Conservation (phyloP, 1,140 invertebrate species). For the Drosophila malerkotliana region DNA sequence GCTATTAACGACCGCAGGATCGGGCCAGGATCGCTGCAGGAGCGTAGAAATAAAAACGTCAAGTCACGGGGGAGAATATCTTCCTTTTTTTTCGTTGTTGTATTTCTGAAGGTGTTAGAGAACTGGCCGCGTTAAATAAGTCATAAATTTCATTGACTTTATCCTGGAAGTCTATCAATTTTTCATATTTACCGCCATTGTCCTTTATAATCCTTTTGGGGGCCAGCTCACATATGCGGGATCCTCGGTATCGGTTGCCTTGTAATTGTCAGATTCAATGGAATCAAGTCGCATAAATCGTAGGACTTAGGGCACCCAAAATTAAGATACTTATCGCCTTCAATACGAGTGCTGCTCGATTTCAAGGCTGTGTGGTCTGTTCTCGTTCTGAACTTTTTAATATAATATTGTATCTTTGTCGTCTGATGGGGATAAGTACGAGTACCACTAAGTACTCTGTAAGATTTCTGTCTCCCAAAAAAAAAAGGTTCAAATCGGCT, state of each 20-base stretch:
- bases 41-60: slow-evolving; percentile 38
- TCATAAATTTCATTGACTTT: slow-evolving; percentile 81
- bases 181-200: slow-evolving; percentile 75
- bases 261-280: slow-evolving; percentile 50
- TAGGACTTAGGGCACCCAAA: slow-evolving; percentile 31
- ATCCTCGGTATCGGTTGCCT: slow-evolving; percentile 21
- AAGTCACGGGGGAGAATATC: slow-evolving; percentile 44
- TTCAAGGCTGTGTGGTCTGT: slow-evolving; percentile 40
- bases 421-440: slow-evolving; percentile 8
- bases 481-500: slow-evolving; percentile 24
- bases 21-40: slow-evolving; percentile 7
- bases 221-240: slow-evolving; percentile 56
- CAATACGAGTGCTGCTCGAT: slow-evolving; percentile 2
- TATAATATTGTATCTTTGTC: neutral
- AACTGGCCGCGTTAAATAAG: slow-evolving; percentile 58
- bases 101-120: slow-evolving; percentile 15
- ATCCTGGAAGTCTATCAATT: slow-evolving; percentile 64
- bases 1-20: slow-evolving; percentile 78
- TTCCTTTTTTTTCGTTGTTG: neutral
- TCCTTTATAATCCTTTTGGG: slow-evolving; percentile 65
- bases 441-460: slow-evolving; percentile 7
- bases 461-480: neutral
- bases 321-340: slow-evolving; percentile 52
- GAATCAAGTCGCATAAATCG: slow-evolving; percentile 73
- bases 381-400: slow-evolving; percentile 4